phyloP scores from a whole-genome alignment of 92 coral and sea anemone species.

The Phenganax subtilis region DNA sequence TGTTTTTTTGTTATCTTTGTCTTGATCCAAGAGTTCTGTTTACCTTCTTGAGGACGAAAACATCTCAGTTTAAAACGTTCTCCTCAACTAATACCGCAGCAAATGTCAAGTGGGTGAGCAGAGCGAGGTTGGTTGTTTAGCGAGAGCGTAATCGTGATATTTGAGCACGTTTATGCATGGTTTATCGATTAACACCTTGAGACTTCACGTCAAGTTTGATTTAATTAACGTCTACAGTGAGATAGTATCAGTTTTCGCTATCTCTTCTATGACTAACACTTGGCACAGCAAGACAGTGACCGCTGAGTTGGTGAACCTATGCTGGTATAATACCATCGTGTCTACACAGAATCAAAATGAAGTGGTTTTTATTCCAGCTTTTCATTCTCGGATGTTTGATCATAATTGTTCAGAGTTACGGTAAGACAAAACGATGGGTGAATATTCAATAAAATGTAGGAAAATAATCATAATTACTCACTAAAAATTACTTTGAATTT shows the following conservation, averaged over 20 bases:
- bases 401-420: neutral
- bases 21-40: too few species aligned
- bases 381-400: neutral
- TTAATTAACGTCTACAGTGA: constrained; percentile 21
- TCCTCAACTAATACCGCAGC: neutral
- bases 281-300: constrained; percentile 4
- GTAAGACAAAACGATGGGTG: neutral
- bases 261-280: constrained; percentile 7
- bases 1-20: too few species aligned
- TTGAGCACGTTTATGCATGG: constrained; percentile 19
- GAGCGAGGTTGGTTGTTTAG: neutral
- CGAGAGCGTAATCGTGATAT: constrained; percentile 7
- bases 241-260: constrained; percentile 33
- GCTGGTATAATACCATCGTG: neutral
- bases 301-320: neutral
- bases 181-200: constrained; percentile 39
- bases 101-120: neutral
- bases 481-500: neutral
- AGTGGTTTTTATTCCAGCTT: neutral
- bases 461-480: neutral
- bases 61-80: too few species aligned
- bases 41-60: too few species aligned
- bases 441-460: neutral
- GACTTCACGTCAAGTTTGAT: constrained; percentile 25
- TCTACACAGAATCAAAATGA: neutral